Evolutionary conservation across 2,888 invertebrate species (phyloP).

Genomic region (Malthinus seriepunctatus): DNA sequence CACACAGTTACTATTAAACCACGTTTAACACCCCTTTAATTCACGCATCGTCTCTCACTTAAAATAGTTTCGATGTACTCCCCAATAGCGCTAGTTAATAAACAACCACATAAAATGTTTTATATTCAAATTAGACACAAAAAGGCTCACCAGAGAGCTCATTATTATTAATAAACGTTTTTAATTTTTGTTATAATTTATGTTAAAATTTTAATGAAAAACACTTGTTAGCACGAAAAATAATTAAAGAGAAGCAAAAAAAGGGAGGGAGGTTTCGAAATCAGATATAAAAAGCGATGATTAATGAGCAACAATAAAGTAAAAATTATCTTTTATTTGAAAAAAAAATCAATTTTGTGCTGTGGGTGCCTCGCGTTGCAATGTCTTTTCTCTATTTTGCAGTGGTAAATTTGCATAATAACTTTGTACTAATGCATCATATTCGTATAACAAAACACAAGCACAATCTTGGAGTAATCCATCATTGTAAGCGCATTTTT

Average conservation of each 20-base stretch:
- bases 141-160: background rate
- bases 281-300: constrained; percentile 5
- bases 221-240: constrained; percentile 1
- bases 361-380: background rate
- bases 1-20: constrained; percentile 12
- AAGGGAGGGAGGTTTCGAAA: background rate
- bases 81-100: background rate
- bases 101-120: constrained; percentile 1
- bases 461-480: constrained; percentile 15
- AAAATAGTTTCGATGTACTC: constrained; percentile 8
- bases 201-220: constrained; percentile 2
- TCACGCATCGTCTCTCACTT: constrained; percentile 11
- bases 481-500: constrained; percentile 17
- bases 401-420: constrained; percentile 10
- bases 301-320: background rate
- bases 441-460: constrained; percentile 12
- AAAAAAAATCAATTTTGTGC: background rate
- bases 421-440: constrained; percentile 14
- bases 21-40: constrained; percentile 15
- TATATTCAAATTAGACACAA: constrained; percentile 4
- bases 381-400: background rate
- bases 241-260: background rate
- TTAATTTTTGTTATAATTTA: background rate
- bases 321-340: background rate
- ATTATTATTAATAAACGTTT: constrained; percentile 5